Percentiles rank a stretch among this genome's conserved stretches.
Conservation (phyloP, 2,797 vertebrate genomes). For the Syngnathus rostellatus region DNA sequence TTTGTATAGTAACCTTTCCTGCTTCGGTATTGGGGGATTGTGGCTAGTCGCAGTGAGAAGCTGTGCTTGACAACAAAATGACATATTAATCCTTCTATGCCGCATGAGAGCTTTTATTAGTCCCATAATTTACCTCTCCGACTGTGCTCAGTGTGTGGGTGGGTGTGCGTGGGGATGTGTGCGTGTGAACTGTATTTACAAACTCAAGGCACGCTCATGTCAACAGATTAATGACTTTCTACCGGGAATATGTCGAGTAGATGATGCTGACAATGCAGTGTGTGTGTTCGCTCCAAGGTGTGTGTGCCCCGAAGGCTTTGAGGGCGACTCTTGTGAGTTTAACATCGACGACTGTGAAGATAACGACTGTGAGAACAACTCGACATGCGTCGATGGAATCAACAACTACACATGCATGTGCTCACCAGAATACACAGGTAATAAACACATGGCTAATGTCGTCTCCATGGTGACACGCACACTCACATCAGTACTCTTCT, state of each 20-base stretch:
- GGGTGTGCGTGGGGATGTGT: too few species aligned
- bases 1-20: slow-evolving; percentile 5
- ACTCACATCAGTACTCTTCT: not conserved
- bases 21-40: not conserved
- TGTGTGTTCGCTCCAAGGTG: slow-evolving; percentile 72
- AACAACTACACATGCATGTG: slow-evolving; percentile 98
- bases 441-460: not conserved
- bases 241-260: slow-evolving; percentile 33
- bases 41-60: slow-evolving; percentile 39
- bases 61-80: slow-evolving; percentile 46
- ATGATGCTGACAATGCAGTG: slow-evolving; percentile 37
- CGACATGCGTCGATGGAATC: slow-evolving; percentile 93
- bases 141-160: not conserved
- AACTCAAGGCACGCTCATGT: slow-evolving; percentile 37
- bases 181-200: slow-evolving; percentile 33
- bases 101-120: slow-evolving; percentile 59
- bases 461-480: not conserved
- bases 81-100: slow-evolving; percentile 52
- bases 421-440: slow-evolving; percentile 96
- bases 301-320: slow-evolving; percentile 89
- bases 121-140: slow-evolving; percentile 27
- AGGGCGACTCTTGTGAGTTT: slow-evolving; percentile 87
- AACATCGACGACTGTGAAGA: slow-evolving; percentile 97
- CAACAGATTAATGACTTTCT: slow-evolving; percentile 44
- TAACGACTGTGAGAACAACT: slow-evolving; percentile 98